Percentiles rank a stretch among this genome's conserved stretches.
These are phyloP conservation scores for Tautogolabrus adspersus DNA, from an alignment of 2,113 vertebrate species.

Conservation along the genomic window DNA sequence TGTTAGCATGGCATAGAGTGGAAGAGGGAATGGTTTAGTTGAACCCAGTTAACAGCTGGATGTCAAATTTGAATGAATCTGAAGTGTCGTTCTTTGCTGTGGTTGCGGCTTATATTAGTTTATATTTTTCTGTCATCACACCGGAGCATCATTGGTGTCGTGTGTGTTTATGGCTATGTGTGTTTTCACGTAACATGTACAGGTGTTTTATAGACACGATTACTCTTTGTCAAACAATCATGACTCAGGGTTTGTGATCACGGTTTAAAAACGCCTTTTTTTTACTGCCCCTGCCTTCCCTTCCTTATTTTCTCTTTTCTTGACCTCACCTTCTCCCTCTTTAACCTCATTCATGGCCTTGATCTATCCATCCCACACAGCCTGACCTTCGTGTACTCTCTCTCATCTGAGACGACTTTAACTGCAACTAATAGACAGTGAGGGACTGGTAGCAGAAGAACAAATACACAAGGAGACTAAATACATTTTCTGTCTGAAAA, in stretches of 20 bases:
- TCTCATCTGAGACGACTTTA: background rate
- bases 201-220: background rate
- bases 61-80: too few relatives aligned
- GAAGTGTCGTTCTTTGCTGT: too few relatives aligned
- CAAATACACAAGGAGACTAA: background rate
- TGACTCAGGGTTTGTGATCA: background rate
- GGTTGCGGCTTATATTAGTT: too few relatives aligned
- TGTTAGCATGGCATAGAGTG: too few relatives aligned
- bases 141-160: background rate
- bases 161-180: conserved; percentile 5
- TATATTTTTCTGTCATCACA: too few relatives aligned
- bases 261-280: background rate
- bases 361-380: conserved; percentile 12
- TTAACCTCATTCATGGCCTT: conserved; percentile 13
- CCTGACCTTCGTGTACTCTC: background rate
- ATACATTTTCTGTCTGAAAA: too few relatives aligned
- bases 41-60: too few relatives aligned
- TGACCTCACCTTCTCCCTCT: conserved; percentile 22
- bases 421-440: background rate
- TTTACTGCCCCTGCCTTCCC: background rate
- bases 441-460: conserved; percentile 5
- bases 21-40: too few relatives aligned
- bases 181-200: background rate
- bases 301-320: conserved; percentile 16
- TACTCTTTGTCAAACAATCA: background rate